Conservation (phyloP, 64 coral and sea anemone species). For the Montipora efflorescens region DNA sequence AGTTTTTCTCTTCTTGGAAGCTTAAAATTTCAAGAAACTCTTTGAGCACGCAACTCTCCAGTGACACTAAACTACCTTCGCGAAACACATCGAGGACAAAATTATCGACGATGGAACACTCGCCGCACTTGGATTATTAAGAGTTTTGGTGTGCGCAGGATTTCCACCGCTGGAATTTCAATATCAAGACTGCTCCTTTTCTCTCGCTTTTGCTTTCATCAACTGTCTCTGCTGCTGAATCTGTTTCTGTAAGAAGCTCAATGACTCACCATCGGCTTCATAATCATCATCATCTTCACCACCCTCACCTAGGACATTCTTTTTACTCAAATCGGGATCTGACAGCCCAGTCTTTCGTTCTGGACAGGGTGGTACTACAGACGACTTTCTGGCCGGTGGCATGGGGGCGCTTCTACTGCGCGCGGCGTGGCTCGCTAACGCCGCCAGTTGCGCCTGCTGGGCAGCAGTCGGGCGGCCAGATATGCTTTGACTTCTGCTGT, state of each 20-base stretch:
- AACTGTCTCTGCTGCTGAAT: constrained; percentile 86
- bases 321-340: not conserved
- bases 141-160: not conserved
- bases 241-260: constrained; percentile 68
- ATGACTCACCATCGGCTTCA: constrained; percentile 41
- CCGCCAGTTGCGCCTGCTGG: constrained; percentile 87
- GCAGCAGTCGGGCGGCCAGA: constrained; percentile 82
- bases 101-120: too few species aligned
- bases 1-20: not conserved
- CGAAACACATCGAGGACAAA: too few species aligned
- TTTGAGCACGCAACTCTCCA: not conserved
- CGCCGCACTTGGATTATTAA: too few species aligned
- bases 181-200: constrained; percentile 52
- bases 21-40: not conserved
- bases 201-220: constrained; percentile 74
- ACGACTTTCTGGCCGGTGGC: constrained; percentile 90
- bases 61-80: not conserved
- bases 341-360: constrained; percentile 36
- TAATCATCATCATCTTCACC: not conserved
- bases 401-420: constrained; percentile 93
- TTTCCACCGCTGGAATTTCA: not conserved
- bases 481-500: constrained; percentile 85
- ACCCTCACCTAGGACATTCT: not conserved
- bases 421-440: constrained; percentile 89
- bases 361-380: constrained; percentile 64